Base-by-base conservation (phyloP, 2,888 invertebrate species). In the Pollenia griseotomentosa region DNA sequence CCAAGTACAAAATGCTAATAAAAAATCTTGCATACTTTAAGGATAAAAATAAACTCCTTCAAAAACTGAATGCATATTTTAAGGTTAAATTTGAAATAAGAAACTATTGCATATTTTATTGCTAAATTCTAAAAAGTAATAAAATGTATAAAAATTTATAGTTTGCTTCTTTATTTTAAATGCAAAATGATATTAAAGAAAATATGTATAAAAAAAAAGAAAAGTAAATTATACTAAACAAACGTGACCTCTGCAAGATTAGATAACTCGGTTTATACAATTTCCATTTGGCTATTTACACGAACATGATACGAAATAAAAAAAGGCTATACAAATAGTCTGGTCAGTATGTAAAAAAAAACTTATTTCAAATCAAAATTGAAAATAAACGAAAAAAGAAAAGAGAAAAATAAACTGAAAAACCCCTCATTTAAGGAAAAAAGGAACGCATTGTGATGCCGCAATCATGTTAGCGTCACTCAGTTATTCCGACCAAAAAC, bases 171-270 rank as follows among this genome's bases (percentile, higher is more conserved):
- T 1, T 57, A 33, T 42, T 55, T n/a, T n/a, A 14, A 48, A 57
- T 46, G 44, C 16, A 44, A 66, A 66, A 66, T 10, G n/a, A 16
- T 14, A 66, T 42, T 44, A 11, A 59, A 63, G 6, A 51, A 71
- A 48, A 23, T 68, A 44, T 23, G 2, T n/a, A n/a, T n/a, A 46
- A n/a, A 63, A 59, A 57, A 51, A 65, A 33, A 57, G 53, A 57
- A 73, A 82, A 68, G 9, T 65, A 79, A 80, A 83, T 75, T 83
- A 75, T 55, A 74, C 44, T 11, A 46, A 73, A 61, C 23, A 81
- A 77, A 87, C 84, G 87, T 87, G 87, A 87, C 78, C 73, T 73
- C 66, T 53, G 70, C 51, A 59, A 82, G 84, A 84, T 84, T 84
- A 87, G 63, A 82, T 78, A 87, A 84, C 73, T 68, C 23, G 73